Evolutionary conservation across 2,888 invertebrate species (phyloP), one percentile per base, ranked within the genome.

Genomic region (Epirrita christyi): DNA sequence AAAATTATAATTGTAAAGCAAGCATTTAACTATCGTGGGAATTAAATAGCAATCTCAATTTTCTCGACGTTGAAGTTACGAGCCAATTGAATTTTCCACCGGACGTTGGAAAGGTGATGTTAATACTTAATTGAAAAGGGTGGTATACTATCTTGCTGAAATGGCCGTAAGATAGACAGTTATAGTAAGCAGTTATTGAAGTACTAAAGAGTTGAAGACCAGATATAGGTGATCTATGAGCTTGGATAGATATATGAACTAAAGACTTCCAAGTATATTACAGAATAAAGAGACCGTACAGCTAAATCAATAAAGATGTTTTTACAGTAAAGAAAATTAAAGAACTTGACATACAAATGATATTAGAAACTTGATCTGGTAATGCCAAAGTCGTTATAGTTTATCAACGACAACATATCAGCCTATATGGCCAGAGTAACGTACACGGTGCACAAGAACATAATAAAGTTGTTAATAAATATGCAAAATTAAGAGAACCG

Each of bases 111-210:
- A 37, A 50, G 14, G 10, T 41, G 56, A 36, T 56, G 44, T 49
- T 72, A 76, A 21, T 21, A 21, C n/a, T n/a, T n/a, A n/a, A 75
- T 73, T 74, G 75, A 67, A 71, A 74, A 52, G 29, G 58, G 49
- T 61, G 65, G 70, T 59, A 61, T 61, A 65, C 62, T 57, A 38
- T 34, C 40, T 41, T 28, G 37, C 52, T 14, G 63, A 63, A 67
- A 73, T 66, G 72, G 70, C 10, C 38, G 5, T 49, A 7, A 36
- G 29, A 41, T 62, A 65, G n/a, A n/a, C n/a, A n/a, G n/a, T n/a
- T n/a, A n/a, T n/a, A 3, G 71, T 66, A 65, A 63, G 71, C 70
- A 75, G 75, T 70, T 71, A 76, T 67, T 66, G 38, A 51, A 43
- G 36, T 40, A 34, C 32, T 2, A 21, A 32, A 21, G 28, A 28